Percentiles rank a stretch among this genome's conserved stretches.
These are phyloP conservation scores for Poecilia latipinna DNA, from an alignment of 2,113 vertebrate species.

Conservation along the genomic window DNA sequence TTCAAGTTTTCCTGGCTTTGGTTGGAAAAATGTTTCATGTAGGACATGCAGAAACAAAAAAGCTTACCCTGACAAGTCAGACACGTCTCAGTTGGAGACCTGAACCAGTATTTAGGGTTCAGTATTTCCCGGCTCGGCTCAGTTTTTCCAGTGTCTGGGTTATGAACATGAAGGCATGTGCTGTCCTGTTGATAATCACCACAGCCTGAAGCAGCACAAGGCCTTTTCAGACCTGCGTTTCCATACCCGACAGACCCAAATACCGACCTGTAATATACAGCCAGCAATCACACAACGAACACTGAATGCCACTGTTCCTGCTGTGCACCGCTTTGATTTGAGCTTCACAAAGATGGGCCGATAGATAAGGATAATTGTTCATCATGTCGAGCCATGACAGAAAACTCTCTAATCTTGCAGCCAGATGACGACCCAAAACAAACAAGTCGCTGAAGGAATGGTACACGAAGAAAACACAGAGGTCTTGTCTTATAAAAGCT, in stretches of 20 bases:
- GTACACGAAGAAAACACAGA: not conserved
- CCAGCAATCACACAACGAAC: slow-evolving; percentile 25
- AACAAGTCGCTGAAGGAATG: not conserved
- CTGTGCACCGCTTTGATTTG: not conserved
- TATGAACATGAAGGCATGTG: slow-evolving; percentile 48
- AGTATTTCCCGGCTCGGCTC: slow-evolving; percentile 2
- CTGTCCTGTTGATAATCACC: slow-evolving; percentile 59
- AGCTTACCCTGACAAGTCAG: not conserved
- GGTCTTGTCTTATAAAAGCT: slow-evolving; percentile 2
- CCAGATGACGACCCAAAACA: not conserved
- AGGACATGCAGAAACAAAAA: not conserved
- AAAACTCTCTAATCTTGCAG: not conserved
- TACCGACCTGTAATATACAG: slow-evolving; percentile 26
- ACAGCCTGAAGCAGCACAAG: slow-evolving; percentile 50
- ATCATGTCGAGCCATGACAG: not conserved
- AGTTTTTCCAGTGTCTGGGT: slow-evolving; percentile 26
- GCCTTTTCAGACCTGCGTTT: slow-evolving; percentile 36
- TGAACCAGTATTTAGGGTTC: not conserved
- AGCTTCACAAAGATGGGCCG: slow-evolving; percentile 1
- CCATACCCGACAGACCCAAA: slow-evolving; percentile 38
- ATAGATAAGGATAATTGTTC: slow-evolving; percentile 16
- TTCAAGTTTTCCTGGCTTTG: not conserved
- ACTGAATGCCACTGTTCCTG: slow-evolving; percentile 14
- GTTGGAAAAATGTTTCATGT: not conserved
- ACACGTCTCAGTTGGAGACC: not conserved